Base-by-base conservation (phyloP, 2,113 vertebrate species). In the Lonchura striata region DNA sequence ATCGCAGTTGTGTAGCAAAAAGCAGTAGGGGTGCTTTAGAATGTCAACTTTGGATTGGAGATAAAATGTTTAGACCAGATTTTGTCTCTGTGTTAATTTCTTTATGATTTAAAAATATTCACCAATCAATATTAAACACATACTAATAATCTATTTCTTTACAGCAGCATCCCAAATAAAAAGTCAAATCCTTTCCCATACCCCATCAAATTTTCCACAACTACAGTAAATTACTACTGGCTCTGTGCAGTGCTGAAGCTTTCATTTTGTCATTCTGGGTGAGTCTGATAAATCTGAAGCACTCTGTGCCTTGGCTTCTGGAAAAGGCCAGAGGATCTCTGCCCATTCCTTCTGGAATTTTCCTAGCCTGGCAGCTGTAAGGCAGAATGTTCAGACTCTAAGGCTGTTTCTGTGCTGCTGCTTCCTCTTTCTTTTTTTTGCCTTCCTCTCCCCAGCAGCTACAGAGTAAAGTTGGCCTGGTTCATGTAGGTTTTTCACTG, bases 71-170 rank as follows among this genome's bases (percentile, higher is more conserved):
- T 79, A 84, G 86, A 90, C 76, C 60, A 82, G 49, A 60, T 82
- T 84, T 88, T 83, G 71, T 88, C 68, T 96, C 47, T 90, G 47
- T 86, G 44, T 92, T 97, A 83, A 81, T 96, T 93, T 96, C 60
- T 84, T 74, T 44, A 50, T 50, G n/a, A 64, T 33, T 57, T 83
- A 41, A 78, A 68, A 88, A 59, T 74, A 56, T 42, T 88, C 94
- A 52, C 13, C 11, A 33, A 53, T 53, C 33, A 50, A 10, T 88
- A 82, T 82, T 71, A 64, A 92, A 44, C 33, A 47, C 21, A 15
- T 52, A n/a, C 27, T 21, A 46, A 33, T 59, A 81, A 53, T 68
- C 31, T 60, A 7, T 92, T 90, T 88, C 75, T 88, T 86, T 23
- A 77, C 68, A 88, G 64, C 47, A 74, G 20, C 77, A 47, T 47